A percentile compares a stretch with the other conserved stretches of the same genome.
phyloP scores from a whole-genome alignment of 2,888 invertebrate species.

The Drosophila maculinotata region DNA sequence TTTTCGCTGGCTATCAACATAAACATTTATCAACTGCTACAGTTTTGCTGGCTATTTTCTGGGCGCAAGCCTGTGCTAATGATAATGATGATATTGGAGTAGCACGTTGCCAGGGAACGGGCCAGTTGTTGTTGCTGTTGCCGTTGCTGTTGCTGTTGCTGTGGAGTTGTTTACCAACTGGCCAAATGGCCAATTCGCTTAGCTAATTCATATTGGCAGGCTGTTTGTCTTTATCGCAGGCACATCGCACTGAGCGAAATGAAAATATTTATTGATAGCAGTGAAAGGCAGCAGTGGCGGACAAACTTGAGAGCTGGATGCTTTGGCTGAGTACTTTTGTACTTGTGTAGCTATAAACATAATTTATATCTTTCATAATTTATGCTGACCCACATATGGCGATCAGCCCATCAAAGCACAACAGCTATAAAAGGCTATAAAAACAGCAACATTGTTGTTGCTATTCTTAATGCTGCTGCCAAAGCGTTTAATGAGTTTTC shows the following conservation, averaged over 20 bases:
- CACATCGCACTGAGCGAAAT: constrained; percentile 57
- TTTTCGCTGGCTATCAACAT: constrained; percentile 72
- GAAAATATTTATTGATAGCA: constrained; percentile 77
- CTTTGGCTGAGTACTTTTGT: constrained; percentile 39
- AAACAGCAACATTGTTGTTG: constrained; percentile 20
- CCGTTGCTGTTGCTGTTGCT: constrained; percentile 1
- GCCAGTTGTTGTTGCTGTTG: constrained; percentile 2
- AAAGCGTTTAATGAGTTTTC: constrained; percentile 55
- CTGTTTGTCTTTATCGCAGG: constrained; percentile 78
- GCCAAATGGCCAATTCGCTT: constrained; percentile 77
- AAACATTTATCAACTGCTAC: constrained; percentile 79
- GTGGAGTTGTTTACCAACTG: constrained; percentile 67
- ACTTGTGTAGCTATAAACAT: constrained; percentile 55
- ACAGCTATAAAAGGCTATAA: constrained; percentile 37
- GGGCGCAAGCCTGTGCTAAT: constrained; percentile 73
- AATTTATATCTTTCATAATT: constrained; percentile 79
- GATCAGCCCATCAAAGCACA: constrained; percentile 46
- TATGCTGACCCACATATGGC: constrained; percentile 73
- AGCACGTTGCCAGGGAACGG: constrained; percentile 42
- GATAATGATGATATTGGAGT: constrained; percentile 76
- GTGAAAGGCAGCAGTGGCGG: constrained; percentile 65
- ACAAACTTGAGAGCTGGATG: constrained; percentile 26
- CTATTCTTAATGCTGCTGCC: constrained; percentile 22
- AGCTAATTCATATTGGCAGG: constrained; percentile 78
- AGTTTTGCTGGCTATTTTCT: constrained; percentile 59